Base-by-base conservation (phyloP, 2,797 vertebrate genomes). In the Atherinosoma microstoma region DNA sequence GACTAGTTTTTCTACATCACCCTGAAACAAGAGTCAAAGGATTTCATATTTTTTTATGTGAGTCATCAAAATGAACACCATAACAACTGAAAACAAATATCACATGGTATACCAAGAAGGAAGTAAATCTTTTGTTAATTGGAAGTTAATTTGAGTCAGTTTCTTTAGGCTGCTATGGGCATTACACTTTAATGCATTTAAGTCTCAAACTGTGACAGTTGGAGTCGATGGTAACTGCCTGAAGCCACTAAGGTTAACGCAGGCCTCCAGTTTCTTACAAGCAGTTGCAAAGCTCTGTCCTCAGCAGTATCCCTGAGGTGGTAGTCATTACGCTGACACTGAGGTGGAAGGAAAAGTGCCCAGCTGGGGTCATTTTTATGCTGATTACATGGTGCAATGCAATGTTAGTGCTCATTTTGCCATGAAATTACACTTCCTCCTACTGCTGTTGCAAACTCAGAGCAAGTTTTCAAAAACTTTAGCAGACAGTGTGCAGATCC, bases 231-330 rank as follows among this genome's bases (percentile, higher is more conserved):
- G 7, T 2, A 22, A 49, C n/a, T 49, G 20, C 47, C 47, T 3
- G 10, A 22, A 49, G 47, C 20, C 20, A 22, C 2, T 49, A 3
- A n/a, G 47, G 47, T 49, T 22, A 49, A 47, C n/a, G n/a, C 47
- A 49, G 40, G 16, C 40, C 40, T 42, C 40, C 16, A 7, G 40
- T 42, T 42, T 42, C 40, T 42, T 2, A 15, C 40, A 18, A 18
- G 40, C 16, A 18, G 40, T 42, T 42, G 40, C 40, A 42, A 42
- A 42, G 16, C 47, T n/a, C 47, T 22, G 47, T 49, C 47, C 47
- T 49, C 47, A 49, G 47, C 47, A 49, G 47, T 49, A 22, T 49
- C 47, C 47, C 47, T 49, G 47, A 49, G 47, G 47, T 22, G 47
- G 8, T 49, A 22, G 36, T 59, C 6, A 27, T 40, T 59, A 20